Percentiles rank a stretch among this genome's conserved stretches.
Evolutionary conservation across 2,797 vertebrate species (phyloP).

Genomic region (Notoglanidium macrostoma): DNA sequence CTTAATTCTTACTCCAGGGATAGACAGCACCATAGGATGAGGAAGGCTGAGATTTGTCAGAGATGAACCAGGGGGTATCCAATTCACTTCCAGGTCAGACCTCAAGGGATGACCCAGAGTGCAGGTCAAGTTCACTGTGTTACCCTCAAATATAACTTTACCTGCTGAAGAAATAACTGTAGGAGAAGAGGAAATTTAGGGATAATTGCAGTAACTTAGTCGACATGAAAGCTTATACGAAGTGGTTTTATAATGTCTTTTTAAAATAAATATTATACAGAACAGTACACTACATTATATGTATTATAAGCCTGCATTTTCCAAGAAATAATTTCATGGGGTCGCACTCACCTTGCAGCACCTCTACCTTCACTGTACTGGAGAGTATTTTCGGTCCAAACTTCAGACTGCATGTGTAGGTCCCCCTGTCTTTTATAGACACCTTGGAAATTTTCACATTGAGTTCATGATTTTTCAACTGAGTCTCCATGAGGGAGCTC

Average conservation of each 20-base stretch:
- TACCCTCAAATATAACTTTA: not conserved
- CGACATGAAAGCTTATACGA: not conserved
- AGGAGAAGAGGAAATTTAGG: not conserved
- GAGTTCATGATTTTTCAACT: not conserved
- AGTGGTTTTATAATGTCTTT: not conserved
- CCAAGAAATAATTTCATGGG: not conserved
- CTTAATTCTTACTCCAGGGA: not conserved
- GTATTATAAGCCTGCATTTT: constrained; percentile 62
- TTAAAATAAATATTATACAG: constrained; percentile 6
- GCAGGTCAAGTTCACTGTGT: constrained; percentile 2
- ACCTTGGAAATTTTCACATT: not conserved
- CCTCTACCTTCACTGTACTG: not conserved
- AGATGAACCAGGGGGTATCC: constrained; percentile 15
- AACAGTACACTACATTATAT: constrained; percentile 36
- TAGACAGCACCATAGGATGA: not conserved
- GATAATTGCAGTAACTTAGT: not conserved
- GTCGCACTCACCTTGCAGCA: constrained; percentile 15
- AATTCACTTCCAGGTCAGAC: constrained; percentile 5
- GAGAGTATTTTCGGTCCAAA: not conserved
- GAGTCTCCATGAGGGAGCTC: not conserved
- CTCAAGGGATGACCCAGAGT: not conserved
- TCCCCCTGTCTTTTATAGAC: constrained; percentile 1
- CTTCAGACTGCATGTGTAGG: not conserved
- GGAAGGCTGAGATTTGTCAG: not conserved
- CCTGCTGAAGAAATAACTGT: constrained; percentile 1